Evolutionary conservation across 1,140 invertebrate genomes (phyloP).

Genomic region (Dryas iulia): DNA sequence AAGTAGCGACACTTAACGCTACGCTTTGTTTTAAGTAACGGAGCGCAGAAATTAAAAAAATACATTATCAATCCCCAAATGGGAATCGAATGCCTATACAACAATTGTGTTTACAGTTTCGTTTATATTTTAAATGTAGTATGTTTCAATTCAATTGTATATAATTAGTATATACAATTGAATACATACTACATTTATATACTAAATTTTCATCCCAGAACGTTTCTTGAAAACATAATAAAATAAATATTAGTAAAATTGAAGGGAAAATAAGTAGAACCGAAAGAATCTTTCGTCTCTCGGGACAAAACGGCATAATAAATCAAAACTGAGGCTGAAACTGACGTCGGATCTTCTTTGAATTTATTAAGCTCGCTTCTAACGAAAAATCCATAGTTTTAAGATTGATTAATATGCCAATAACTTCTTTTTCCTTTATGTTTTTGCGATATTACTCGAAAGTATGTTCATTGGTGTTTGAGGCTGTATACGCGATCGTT

Average conservation of each 20-base stretch:
- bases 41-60: too few species aligned
- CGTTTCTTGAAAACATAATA: neutral
- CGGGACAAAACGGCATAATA: neutral
- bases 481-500: too few species aligned
- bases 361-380: neutral
- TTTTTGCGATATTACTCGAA: neutral
- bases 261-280: neutral
- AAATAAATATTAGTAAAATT: neutral
- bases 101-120: too few species aligned
- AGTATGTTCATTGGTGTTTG: too few species aligned
- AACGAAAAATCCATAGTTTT: neutral
- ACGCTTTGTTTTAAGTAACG: too few species aligned
- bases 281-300: neutral
- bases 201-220: neutral
- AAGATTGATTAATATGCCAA: neutral
- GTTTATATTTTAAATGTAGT: too few species aligned
- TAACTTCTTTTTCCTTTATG: neutral
- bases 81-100: too few species aligned
- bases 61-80: too few species aligned
- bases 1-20: too few species aligned
- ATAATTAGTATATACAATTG: too few species aligned
- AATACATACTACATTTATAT: too few species aligned
- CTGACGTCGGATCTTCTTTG: neutral
- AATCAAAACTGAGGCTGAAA: neutral
- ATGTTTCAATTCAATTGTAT: too few species aligned